phyloP scores from a whole-genome alignment of 2,113 vertebrate species.

The Nyctibius bracteatus region DNA sequence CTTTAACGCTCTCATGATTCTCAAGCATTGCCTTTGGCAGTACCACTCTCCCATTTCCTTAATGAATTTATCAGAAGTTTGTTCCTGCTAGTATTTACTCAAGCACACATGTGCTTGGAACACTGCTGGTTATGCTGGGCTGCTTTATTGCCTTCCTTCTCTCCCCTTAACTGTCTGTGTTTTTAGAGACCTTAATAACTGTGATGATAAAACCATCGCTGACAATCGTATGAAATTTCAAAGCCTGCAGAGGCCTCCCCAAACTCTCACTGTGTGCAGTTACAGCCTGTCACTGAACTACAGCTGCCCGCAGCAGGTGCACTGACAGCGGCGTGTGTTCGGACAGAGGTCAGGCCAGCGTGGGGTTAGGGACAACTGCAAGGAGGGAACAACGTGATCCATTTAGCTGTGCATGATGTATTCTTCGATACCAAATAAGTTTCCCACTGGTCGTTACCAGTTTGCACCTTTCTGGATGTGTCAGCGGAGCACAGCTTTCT shows the following conservation, averaged over 20 bases:
- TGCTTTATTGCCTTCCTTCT: not conserved
- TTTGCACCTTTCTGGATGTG: not conserved
- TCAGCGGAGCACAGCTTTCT: not conserved
- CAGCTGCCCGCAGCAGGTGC: not conserved
- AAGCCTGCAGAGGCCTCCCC: not conserved
- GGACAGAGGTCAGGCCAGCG: not conserved
- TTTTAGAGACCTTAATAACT: not conserved
- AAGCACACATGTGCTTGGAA: not conserved
- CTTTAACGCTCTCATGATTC: not conserved
- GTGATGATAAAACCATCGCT: not conserved
- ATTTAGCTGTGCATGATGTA: not conserved
- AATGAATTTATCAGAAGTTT: not conserved
- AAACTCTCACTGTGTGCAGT: not conserved
- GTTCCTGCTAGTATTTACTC: not conserved
- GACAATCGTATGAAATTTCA: not conserved
- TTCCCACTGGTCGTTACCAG: not conserved
- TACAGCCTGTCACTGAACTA: not conserved
- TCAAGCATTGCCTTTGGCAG: not conserved
- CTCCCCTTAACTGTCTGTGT: not conserved
- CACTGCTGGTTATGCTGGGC: not conserved
- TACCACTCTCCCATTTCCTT: not conserved
- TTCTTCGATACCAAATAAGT: not conserved
- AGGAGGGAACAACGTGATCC: not conserved
- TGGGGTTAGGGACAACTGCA: not conserved
- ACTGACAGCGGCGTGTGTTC: accelerated